Evolutionary conservation across 2,113 vertebrate genomes (phyloP), one percentile per base, ranked within the genome.

Genomic region (Tupaia tana): DNA sequence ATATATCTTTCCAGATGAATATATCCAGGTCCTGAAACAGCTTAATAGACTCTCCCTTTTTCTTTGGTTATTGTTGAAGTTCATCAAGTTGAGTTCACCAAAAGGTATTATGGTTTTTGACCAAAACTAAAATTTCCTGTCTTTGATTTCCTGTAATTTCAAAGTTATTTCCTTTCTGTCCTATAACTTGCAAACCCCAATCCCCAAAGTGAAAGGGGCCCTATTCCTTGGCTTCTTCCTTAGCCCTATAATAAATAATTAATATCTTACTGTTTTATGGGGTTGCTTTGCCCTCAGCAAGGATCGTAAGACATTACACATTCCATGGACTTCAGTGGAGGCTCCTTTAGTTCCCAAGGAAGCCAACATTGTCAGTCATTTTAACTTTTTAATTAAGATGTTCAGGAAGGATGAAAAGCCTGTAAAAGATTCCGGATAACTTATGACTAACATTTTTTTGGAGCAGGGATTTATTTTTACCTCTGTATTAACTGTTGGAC

Each of bases 1-100:
- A 66, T 97, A 79, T 96, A 98, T 98, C 94, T 98, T 97, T 98
- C 97, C 93, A 97, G 73, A 94, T 89, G 94, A 97, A 95, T 97
- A 92, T 74, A 98, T 90, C 91, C 91, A 97, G 94, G 84, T 96
- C 97, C 93, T 88, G 66, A 98, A 97, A 98, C 29, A 96, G 67
- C 91, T 98, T 97, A 94, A 90, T 95, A 87, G 93, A 83, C 82
- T 86, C 93, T 73, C 85, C 95, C 58, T 78, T 64, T 31, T 64
- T 15, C 86, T 92, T 83, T 5, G 7, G 82, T 93, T 89, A 96
- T 80, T 97, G 93, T 86, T 91, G 97, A 98, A 96, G 90, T 96
- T 97, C 84, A 80, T 95, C 11, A 29, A 97, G 96, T 64, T 13
- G 89, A 97, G 91, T 95, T 89, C 19, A 96, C 79, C 43, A 93